Evolutionary conservation across 2,888 invertebrate species (phyloP).

Genomic region (Tetragonula carbonaria): DNA sequence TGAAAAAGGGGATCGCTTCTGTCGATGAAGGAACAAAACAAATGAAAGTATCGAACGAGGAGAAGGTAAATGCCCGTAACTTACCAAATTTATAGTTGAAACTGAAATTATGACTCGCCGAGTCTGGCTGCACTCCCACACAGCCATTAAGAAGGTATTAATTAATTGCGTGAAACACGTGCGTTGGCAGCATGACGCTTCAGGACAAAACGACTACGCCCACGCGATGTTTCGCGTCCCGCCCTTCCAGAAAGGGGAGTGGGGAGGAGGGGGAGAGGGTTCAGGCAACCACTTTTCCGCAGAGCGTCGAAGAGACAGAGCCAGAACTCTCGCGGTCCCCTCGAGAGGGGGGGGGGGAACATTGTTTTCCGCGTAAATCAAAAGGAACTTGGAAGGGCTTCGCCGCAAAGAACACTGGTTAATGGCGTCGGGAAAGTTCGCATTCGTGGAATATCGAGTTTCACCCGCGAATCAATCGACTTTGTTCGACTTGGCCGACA

Average conservation of each 20-base stretch:
- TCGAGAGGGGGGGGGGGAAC: neutral
- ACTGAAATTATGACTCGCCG: neutral
- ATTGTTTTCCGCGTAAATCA: constrained; percentile 56
- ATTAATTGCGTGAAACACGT: constrained; percentile 20
- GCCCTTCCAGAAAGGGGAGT: neutral
- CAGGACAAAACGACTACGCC: neutral
- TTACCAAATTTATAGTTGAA: neutral
- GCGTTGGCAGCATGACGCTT: neutral
- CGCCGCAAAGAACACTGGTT: constrained; percentile 56
- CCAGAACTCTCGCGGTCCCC: neutral
- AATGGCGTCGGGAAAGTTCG: constrained; percentile 64
- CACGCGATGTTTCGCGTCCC: neutral
- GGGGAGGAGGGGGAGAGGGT: too few species aligned
- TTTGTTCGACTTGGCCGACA: constrained; percentile 66
- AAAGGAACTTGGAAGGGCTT: constrained; percentile 41
- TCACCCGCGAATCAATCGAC: constrained; percentile 69
- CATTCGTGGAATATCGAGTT: constrained; percentile 66
- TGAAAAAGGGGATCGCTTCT: too few species aligned
- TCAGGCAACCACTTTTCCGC: neutral
- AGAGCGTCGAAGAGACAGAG: neutral
- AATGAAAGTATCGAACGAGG: neutral
- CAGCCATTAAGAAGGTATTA: constrained; percentile 14
- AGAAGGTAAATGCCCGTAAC: neutral
- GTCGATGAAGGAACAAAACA: too few species aligned
- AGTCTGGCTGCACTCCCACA: neutral